Conservation (phyloP, 1,140 invertebrate species). For the Solenopsis fugax region DNA sequence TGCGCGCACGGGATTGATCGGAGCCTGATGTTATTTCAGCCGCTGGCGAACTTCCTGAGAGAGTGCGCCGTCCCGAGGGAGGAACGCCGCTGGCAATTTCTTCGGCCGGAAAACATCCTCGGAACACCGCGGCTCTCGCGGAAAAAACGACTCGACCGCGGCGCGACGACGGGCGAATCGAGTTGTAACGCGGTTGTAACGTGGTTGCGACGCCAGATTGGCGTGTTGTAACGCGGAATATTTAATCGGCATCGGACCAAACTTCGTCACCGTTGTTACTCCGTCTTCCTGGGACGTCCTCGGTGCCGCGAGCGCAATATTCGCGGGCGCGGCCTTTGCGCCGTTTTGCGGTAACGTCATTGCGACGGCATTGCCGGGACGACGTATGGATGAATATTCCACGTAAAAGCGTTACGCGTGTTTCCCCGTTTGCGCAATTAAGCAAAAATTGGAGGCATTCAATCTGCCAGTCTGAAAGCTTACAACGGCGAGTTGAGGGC, state of each 20-base stretch:
- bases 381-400: slow-evolving; percentile 39
- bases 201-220: slow-evolving; percentile 38
- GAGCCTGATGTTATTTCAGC: slow-evolving; percentile 65
- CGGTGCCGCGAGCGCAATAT: slow-evolving; percentile 5
- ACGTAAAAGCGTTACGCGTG: slow-evolving; percentile 20
- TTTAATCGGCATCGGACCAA: slow-evolving; percentile 51
- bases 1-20: slow-evolving; percentile 48
- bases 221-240: slow-evolving; percentile 40
- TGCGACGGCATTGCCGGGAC: background rate
- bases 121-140: background rate
- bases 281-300: slow-evolving; percentile 1
- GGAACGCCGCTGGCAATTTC: slow-evolving; percentile 59
- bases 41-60: slow-evolving; percentile 15
- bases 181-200: background rate
- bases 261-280: slow-evolving; percentile 36
- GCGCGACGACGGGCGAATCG: slow-evolving; percentile 32
- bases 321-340: slow-evolving; percentile 11
- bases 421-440: slow-evolving; percentile 14
- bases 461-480: slow-evolving; percentile 23
- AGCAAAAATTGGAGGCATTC: slow-evolving; percentile 10
- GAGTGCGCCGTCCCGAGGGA: background rate
- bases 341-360: slow-evolving; percentile 17
- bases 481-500: slow-evolving; percentile 11
- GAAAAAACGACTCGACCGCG: slow-evolving; percentile 61
- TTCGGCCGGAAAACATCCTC: slow-evolving; percentile 58